Evolutionary conservation across 92 coral and sea anemone species (phyloP), one percentile per base, ranked within the genome.

Genomic region (Epizoanthus scotinus): DNA sequence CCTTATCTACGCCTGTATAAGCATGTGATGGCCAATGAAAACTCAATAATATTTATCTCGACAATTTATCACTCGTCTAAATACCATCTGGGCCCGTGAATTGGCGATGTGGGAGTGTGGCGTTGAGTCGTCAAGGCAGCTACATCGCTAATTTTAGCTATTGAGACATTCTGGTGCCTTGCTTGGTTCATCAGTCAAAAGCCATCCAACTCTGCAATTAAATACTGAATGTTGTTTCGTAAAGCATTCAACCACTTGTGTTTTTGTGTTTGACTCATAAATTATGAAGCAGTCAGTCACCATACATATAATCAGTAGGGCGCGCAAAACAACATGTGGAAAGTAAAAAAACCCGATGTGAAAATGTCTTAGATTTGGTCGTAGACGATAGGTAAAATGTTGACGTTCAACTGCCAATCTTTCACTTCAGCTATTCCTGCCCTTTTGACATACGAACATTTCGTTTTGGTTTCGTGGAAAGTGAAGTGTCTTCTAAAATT

Each of bases 381-480:
- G 25, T 20, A 36, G 15, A 10, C 14, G 79, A 57, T 52, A 55
- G 60, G 44, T 67, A 60, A 22, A 36, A 60, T 60, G 36, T 75
- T 58, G 81, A 59, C 52, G 44, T 29, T 75, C 29, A 75, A 29
- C 38, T 64, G 70, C 24, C 70, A 64, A 31, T 64, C 70, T 64
- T 64, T 40, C 57, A 58, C 81, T 75, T 74, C 69, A 60, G 38
- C 68, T 20, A 14, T 26, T 34, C 68, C 81, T 31, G 57, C 69
- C 81, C 57, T 75, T 59, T 58, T 36, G 55, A 36, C 81, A 28
- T 66, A 60, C 81, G 25, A 59, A 20, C 67, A 60, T 50, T 74
- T 74, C 79, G 57, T 75, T 75, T 75, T 38, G 81, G 67, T 75
- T 75, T 75, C 68, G 56, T 75, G 81, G 61, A 75, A 73, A 75